Conservation (phyloP, 2,113 vertebrate genomes). For the Alosa alosa region DNA sequence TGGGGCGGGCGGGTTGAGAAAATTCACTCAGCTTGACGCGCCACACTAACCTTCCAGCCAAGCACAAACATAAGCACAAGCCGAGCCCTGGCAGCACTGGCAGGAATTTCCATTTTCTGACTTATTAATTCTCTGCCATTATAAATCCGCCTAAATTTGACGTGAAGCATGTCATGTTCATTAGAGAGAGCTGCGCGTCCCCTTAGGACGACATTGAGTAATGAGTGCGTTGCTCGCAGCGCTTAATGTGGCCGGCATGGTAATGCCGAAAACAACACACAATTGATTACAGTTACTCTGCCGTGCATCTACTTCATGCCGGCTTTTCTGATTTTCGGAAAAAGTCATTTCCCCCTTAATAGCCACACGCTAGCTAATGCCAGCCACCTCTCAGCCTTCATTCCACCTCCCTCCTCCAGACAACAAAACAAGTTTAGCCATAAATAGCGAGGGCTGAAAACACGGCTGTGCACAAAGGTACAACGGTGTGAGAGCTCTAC, state of each 20-base stretch:
- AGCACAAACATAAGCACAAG: background rate
- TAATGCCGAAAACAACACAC: conserved; percentile 41
- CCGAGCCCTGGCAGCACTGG: background rate
- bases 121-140: conserved; percentile 35
- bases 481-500: background rate
- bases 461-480: background rate
- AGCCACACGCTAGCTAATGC: background rate
- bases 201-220: conserved; percentile 27
- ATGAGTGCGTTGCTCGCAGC: conserved; percentile 14
- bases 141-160: conserved; percentile 37
- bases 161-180: conserved; percentile 41
- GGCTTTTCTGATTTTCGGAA: background rate
- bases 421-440: background rate
- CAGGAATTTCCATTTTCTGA: conserved; percentile 26
- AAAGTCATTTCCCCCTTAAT: background rate
- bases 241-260: conserved; percentile 15
- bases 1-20: background rate
- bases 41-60: background rate
- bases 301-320: background rate
- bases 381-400: background rate
- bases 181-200: conserved; percentile 33
- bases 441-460: background rate
- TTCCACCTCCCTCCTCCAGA: background rate
- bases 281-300: conserved; percentile 46
- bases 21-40: background rate